Percentiles rank a stretch among this genome's conserved stretches.
phyloP scores from a whole-genome alignment of 2,113 vertebrate genomes.

The Passer domesticus region DNA sequence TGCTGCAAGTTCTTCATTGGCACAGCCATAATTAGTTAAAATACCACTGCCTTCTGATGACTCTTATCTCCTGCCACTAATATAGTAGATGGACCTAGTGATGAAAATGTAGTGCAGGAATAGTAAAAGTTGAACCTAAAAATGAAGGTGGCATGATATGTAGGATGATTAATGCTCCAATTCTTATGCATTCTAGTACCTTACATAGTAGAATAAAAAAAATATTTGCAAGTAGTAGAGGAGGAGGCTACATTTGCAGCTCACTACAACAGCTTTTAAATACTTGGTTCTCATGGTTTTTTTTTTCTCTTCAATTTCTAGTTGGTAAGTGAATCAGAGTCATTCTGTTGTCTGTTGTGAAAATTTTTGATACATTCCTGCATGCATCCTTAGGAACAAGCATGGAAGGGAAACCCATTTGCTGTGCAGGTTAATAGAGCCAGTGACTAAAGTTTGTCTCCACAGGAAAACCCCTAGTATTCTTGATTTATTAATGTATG shows the following conservation, averaged over 20 bases:
- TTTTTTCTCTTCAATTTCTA: not conserved
- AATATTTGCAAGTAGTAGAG: not conserved
- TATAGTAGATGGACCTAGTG: not conserved
- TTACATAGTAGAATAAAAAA: not conserved
- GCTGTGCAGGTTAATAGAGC: not conserved
- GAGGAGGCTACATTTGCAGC: not conserved
- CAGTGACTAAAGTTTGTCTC: not conserved
- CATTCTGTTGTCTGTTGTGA: not conserved
- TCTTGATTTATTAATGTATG: not conserved
- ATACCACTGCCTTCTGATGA: not conserved
- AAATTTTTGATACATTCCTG: not conserved
- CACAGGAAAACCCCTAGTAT: not conserved
- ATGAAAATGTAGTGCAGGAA: not conserved
- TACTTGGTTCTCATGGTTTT: not conserved
- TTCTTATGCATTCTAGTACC: not conserved
- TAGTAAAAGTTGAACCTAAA: not conserved
- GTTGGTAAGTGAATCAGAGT: not conserved
- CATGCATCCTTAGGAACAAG: not conserved
- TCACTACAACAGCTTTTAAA: not conserved
- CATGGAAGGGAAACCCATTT: not conserved
- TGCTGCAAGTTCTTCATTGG: not conserved
- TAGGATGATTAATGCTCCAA: not conserved
- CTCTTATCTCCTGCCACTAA: not conserved
- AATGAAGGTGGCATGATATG: not conserved
- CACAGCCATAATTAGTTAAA: not conserved